phyloP scores from a whole-genome alignment of 2,797 vertebrate species.

The Adrianichthys oophorus region DNA sequence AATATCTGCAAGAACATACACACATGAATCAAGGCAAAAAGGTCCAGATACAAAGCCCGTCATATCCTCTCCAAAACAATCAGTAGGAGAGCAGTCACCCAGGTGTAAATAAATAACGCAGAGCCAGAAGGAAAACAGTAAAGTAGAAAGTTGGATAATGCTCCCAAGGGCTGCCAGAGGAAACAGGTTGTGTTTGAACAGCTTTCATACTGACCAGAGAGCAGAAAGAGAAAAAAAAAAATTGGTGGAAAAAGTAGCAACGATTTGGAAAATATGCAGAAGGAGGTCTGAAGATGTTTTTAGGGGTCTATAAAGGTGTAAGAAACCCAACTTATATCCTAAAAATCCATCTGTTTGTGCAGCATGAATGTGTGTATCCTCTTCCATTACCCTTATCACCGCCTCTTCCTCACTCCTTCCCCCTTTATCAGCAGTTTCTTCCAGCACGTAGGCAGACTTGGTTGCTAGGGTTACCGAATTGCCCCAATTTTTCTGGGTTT shows the following conservation, averaged over 20 bases:
- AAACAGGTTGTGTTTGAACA: conserved; percentile 78
- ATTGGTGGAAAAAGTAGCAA: conserved; percentile 19
- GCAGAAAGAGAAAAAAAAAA: conserved; percentile 34
- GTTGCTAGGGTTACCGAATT: conserved; percentile 78
- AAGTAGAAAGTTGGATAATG: conserved; percentile 58
- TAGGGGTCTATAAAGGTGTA: conserved; percentile 15
- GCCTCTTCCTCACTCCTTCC: conserved; percentile 27
- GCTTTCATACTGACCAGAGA: conserved; percentile 51
- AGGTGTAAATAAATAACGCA: conserved; percentile 69
- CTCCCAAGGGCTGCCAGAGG: conserved; percentile 61
- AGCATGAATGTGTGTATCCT: conserved; percentile 18
- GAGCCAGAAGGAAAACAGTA: conserved; percentile 46
- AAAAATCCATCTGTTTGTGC: conserved; percentile 18
- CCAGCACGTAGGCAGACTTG: conserved; percentile 64
- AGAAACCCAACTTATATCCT: conserved; percentile 7
- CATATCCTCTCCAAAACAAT: conserved; percentile 72
- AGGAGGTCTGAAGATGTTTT: conserved; percentile 19
- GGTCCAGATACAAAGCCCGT: conserved; percentile 53
- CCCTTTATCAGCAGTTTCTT: conserved; percentile 64
- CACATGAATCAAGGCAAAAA: conserved; percentile 58
- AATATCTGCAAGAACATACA: conserved; percentile 41
- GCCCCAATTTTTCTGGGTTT: conserved; percentile 75
- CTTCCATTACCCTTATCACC: conserved; percentile 33
- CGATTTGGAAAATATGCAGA: conserved; percentile 27
- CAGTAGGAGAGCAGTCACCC: conserved; percentile 46